phyloP scores from a whole-genome alignment of 1,140 invertebrate genomes.

The Chironomus tepperi region DNA sequence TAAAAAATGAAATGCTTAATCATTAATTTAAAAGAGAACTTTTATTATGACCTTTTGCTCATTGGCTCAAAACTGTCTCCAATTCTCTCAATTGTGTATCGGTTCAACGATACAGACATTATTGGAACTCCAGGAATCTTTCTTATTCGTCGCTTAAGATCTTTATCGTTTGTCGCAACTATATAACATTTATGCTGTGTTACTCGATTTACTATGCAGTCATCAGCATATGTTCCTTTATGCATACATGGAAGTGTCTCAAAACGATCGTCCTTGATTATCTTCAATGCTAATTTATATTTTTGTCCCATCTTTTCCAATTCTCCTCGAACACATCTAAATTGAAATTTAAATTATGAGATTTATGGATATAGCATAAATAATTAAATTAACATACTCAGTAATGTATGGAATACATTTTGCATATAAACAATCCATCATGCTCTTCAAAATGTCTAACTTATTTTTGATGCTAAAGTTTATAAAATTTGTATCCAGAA shows the following conservation, averaged over 20 bases:
- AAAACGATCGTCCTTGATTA: slow-evolving; percentile 93
- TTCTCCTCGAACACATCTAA: slow-evolving; percentile 88
- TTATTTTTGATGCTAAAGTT: slow-evolving; percentile 99
- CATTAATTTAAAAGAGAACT: not conserved
- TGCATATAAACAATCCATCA: slow-evolving; percentile 99
- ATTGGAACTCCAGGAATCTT: slow-evolving; percentile 99
- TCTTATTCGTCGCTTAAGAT: slow-evolving; percentile 88
- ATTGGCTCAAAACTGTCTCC: slow-evolving; percentile 90
- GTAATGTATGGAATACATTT: slow-evolving; percentile 98
- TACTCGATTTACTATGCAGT: slow-evolving; percentile 93
- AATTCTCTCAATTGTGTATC: slow-evolving; percentile 95
- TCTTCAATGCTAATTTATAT: slow-evolving; percentile 90
- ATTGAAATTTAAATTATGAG: not conserved
- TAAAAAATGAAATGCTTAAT: not conserved
- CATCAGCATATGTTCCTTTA: slow-evolving; percentile 99
- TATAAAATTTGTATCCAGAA: slow-evolving; percentile 98
- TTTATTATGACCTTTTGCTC: not conserved
- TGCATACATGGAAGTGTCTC: slow-evolving; percentile 89
- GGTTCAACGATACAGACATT: slow-evolving; percentile 91
- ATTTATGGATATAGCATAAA: not conserved
- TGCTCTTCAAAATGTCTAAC: slow-evolving; percentile 90
- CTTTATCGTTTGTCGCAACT: slow-evolving; percentile 97
- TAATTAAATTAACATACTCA: slow-evolving; percentile 44
- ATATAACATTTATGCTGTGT: slow-evolving; percentile 99
- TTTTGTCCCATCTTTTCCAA: slow-evolving; percentile 94